Conservation (phyloP, 2,797 vertebrate species). For the Poeciliopsis presidionis region DNA sequence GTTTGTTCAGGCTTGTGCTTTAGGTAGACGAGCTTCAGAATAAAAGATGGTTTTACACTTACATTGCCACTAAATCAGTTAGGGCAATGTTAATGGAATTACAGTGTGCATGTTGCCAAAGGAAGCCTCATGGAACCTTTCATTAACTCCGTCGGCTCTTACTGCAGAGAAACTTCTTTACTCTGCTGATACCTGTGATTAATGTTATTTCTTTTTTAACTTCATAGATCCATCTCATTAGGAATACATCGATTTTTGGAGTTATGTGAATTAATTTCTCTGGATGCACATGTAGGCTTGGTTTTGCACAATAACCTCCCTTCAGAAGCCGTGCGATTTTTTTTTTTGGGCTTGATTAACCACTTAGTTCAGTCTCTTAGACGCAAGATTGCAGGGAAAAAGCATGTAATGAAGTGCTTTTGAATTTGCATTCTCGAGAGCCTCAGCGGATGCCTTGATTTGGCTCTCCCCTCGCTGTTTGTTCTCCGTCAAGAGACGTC, state of each 20-base stretch:
- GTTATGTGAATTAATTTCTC: not conserved
- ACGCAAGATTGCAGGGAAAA: constrained; percentile 77
- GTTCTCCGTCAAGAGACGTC: constrained; percentile 70
- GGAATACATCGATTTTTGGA: not conserved
- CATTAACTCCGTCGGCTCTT: not conserved
- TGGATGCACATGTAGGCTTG: constrained; percentile 9
- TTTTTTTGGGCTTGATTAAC: constrained; percentile 77
- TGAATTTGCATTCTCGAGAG: constrained; percentile 75
- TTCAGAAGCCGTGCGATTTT: constrained; percentile 57
- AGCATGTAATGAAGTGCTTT: constrained; percentile 82
- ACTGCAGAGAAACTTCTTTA: not conserved
- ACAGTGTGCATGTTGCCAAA: not conserved
- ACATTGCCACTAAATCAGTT: constrained; percentile 16
- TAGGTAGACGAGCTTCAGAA: not conserved
- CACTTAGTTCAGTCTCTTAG: constrained; percentile 79
- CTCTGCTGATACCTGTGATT: not conserved
- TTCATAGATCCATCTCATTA: not conserved
- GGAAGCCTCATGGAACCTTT: constrained; percentile 2
- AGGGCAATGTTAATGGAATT: constrained; percentile 5
- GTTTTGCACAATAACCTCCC: constrained; percentile 50
- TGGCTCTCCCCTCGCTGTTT: constrained; percentile 70
- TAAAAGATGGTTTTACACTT: not conserved
- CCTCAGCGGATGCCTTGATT: constrained; percentile 74
- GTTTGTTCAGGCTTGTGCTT: not conserved
- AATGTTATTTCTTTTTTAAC: not conserved